phyloP scores from a whole-genome alignment of 2,888 invertebrate species.

The Arrhopalites spinosus region DNA sequence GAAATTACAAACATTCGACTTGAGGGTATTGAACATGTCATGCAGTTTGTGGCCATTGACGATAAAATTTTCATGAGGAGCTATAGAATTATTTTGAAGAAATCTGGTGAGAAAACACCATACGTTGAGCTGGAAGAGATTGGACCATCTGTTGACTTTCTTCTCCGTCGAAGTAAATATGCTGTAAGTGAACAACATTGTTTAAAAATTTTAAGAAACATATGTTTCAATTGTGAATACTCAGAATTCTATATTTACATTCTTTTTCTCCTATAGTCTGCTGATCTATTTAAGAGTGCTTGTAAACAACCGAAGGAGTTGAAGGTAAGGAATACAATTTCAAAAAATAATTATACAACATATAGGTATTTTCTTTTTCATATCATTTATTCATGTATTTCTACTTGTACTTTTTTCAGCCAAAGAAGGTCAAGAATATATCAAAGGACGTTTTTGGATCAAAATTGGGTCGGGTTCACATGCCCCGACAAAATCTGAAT shows the following conservation, averaged over 20 bases:
- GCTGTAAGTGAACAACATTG: constrained; percentile 65
- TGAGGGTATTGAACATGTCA: constrained; percentile 90
- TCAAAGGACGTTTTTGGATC: constrained; percentile 84
- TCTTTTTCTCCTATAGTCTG: constrained; percentile 62
- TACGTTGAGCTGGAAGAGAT: constrained; percentile 91
- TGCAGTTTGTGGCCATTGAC: constrained; percentile 85
- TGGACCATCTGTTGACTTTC: constrained; percentile 89
- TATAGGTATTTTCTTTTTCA: no score
- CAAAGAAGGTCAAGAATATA: constrained; percentile 88
- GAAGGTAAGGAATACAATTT: constrained; percentile 61
- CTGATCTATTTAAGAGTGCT: constrained; percentile 82
- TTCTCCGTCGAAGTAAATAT: constrained; percentile 80
- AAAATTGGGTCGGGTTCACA: constrained; percentile 87
- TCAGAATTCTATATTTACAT: no score
- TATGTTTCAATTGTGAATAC: no score
- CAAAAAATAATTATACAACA: no score
- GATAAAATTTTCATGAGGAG: constrained; percentile 77
- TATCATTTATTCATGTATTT: constrained; percentile 13
- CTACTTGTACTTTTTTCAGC: constrained; percentile 62
- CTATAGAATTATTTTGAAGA: constrained; percentile 81
- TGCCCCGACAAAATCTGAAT: constrained; percentile 84
- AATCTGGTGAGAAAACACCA: constrained; percentile 86
- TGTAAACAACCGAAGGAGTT: constrained; percentile 79
- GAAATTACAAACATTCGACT: constrained; percentile 78
- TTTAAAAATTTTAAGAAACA: no score